Conservation (phyloP, 2,113 vertebrate genomes). For the Ibidorhyncha struthersii region DNA sequence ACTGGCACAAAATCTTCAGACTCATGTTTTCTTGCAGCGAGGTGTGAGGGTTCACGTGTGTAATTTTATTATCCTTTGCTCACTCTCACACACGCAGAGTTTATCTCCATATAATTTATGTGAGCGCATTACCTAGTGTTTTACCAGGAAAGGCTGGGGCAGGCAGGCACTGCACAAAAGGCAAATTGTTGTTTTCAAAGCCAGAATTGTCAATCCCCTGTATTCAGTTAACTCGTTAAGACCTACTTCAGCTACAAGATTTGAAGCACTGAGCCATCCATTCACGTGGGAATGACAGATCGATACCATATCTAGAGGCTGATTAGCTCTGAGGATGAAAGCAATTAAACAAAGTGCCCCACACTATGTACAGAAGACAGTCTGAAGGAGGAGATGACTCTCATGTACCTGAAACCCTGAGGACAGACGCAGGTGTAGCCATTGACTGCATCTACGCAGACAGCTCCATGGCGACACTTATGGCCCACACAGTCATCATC, state of each 20-base stretch:
- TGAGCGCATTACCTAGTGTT: background rate
- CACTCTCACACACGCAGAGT: background rate
- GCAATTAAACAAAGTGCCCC: background rate
- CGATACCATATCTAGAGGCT: background rate
- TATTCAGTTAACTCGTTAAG: background rate
- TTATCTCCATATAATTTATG: background rate
- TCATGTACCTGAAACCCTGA: constrained; percentile 93
- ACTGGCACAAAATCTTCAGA: background rate
- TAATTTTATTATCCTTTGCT: background rate
- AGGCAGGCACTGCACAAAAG: background rate
- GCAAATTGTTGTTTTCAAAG: background rate
- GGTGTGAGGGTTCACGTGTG: background rate
- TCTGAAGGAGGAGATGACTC: background rate
- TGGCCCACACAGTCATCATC: constrained; percentile 90
- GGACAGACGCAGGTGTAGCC: constrained; percentile 94
- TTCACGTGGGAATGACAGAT: fast-evolving
- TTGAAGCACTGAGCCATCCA: background rate
- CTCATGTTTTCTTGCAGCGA: background rate
- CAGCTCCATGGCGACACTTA: constrained; percentile 91
- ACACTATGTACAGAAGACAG: background rate
- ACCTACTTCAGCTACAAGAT: background rate
- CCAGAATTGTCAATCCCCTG: background rate
- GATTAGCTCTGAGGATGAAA: background rate
- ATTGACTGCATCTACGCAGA: constrained; percentile 90
- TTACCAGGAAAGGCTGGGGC: background rate